Base-by-base conservation (phyloP, 30 jellyfish, hydroid and myxozoan genomes). In the Phacellophora camtschatica region DNA sequence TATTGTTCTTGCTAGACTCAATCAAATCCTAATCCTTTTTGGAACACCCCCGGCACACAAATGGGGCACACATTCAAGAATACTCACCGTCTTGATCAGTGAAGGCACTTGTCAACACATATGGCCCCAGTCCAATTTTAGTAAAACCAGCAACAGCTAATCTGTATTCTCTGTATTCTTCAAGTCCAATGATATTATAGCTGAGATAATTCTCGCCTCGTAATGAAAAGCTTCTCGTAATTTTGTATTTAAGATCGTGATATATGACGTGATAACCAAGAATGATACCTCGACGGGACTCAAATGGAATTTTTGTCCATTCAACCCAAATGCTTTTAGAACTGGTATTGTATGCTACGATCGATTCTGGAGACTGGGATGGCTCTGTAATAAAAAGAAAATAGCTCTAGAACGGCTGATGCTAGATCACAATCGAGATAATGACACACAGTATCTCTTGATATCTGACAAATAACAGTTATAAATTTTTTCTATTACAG, bases 291-390 rank as follows among this genome's bases (percentile, higher is more conserved):
- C 91, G 83, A 2, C 71, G 72, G 8, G 83, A 51, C 6, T 20
- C 77, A 4, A n/a, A 15, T 13, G 91, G 91, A n/a, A 80, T 36
- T 37, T 45, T 24, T 18, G 66, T 18, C 91, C 91, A 80, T 53
- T 80, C 84, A 10, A 80, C 75, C 91, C 91, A 80, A 22, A 80
- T 83, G 37, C 91, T 80, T n/a, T 76, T 36, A 7, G 91, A 80
- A 37, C 91, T 80, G 19, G 91, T 80, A 69, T 80, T 80, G 77
- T 64, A 66, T 2, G 91, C 45, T 2, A 62, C 19, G 1, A 80
- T 12, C 3, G 91, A 64, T 4, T 83, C 70, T 0, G 91, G 91
- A 5, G 78, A 46, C 0, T 48, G 71, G 56, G 66, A 39, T 67
- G 91, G 91, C 22, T 29, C 91, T 80, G 18, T 5, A 54, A 24